Conservation (phyloP, 2,888 invertebrate genomes). For the Gymnosoma rotundatum region DNA sequence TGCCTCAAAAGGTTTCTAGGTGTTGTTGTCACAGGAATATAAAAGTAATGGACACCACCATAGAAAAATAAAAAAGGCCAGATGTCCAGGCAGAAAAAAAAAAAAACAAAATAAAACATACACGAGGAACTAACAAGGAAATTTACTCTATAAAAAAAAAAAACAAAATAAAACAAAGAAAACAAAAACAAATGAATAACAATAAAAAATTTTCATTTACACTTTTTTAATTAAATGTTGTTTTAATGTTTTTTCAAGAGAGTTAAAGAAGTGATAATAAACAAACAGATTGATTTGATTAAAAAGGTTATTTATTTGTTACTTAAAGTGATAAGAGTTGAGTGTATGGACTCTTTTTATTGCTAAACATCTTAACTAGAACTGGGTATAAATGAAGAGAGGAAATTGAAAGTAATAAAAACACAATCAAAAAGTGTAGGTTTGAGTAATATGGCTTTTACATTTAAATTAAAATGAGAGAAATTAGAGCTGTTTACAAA, state of each 20-base stretch:
- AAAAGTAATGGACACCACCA: neutral
- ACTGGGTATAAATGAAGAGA: neutral
- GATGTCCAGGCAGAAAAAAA: slow-evolving; percentile 23
- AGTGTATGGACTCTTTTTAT: neutral
- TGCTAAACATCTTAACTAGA: slow-evolving; percentile 24
- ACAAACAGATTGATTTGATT: slow-evolving; percentile 59
- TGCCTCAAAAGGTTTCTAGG: slow-evolving; percentile 23
- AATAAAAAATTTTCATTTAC: slow-evolving; percentile 2
- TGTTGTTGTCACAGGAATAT: neutral
- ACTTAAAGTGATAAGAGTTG: slow-evolving; percentile 34
- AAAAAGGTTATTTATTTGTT: slow-evolving; percentile 56
- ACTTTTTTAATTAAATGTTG: slow-evolving; percentile 54
- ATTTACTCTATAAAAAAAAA: slow-evolving; percentile 37
- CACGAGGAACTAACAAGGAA: neutral
- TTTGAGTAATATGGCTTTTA: too few relatives aligned
- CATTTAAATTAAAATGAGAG: too few relatives aligned
- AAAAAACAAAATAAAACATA: too few relatives aligned
- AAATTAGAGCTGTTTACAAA: too few relatives aligned
- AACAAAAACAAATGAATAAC: too few relatives aligned
- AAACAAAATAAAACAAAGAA: neutral
- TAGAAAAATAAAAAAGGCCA: slow-evolving; percentile 37
- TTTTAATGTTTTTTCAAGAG: slow-evolving; percentile 11
- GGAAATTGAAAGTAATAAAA: too few relatives aligned
- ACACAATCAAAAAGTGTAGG: too few relatives aligned
- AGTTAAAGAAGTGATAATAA: slow-evolving; percentile 10